Evolutionary conservation across 2,113 vertebrate species (phyloP).

Genomic region (Girardinichthys multiradiatus): DNA sequence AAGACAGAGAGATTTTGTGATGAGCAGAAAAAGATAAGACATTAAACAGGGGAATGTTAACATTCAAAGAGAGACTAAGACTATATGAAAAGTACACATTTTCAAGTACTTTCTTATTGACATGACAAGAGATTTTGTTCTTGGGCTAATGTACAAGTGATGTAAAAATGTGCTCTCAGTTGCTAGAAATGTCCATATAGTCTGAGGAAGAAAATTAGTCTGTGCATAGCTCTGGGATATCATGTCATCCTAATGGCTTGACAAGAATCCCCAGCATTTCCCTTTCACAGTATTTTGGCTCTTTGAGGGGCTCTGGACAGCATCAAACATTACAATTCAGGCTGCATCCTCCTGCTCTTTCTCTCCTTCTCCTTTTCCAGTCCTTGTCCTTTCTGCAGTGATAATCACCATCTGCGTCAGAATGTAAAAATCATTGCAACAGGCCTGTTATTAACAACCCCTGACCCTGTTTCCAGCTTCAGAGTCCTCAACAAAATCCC

Average conservation of each 20-base stretch:
- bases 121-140: conserved; percentile 19
- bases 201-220: conserved; percentile 12
- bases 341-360: conserved; percentile 14
- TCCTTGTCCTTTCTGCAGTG: conserved; percentile 35
- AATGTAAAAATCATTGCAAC: conserved; percentile 35
- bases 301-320: conserved; percentile 33
- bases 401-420: conserved; percentile 50
- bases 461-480: conserved; percentile 37
- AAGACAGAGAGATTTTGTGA: conserved; percentile 50
- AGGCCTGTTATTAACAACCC: conserved; percentile 47
- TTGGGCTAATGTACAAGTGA: conserved; percentile 2
- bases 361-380: conserved; percentile 9
- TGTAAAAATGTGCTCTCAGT: conserved; percentile 5
- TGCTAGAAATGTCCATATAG: conserved; percentile 11
- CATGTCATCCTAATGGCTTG: conserved; percentile 11
- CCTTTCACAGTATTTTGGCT: conserved; percentile 13
- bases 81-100: neutral
- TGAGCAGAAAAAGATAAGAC: conserved; percentile 32
- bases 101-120: neutral
- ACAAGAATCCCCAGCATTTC: conserved; percentile 8
- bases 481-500: conserved; percentile 34
- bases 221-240: neutral
- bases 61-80: conserved; percentile 23
- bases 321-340: conserved; percentile 44
- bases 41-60: conserved; percentile 22